Conservation (phyloP, 2,888 invertebrate genomes). For the Drosophila histrio region DNA sequence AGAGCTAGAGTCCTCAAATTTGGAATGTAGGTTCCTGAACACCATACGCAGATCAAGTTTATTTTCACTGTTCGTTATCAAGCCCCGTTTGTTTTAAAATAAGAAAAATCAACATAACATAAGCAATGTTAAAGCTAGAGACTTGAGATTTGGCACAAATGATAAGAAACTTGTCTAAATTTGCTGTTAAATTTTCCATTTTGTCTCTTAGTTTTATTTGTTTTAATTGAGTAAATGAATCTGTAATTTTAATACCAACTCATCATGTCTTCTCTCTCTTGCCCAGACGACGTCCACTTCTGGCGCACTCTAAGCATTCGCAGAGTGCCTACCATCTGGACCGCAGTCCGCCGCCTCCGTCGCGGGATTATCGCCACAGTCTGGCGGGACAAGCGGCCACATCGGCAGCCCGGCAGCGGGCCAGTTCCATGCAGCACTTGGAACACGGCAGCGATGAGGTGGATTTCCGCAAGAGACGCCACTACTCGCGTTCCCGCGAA, state of each 20-base stretch:
- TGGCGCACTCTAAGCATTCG: slow-evolving; percentile 81
- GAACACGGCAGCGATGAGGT: slow-evolving; percentile 82
- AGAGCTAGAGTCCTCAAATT: too few relatives aligned
- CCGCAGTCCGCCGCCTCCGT: slow-evolving; percentile 74
- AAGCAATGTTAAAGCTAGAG: too few relatives aligned
- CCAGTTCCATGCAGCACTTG: slow-evolving; percentile 83
- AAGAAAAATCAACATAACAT: too few relatives aligned
- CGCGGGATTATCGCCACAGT: slow-evolving; percentile 73
- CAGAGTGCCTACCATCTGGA: slow-evolving; percentile 84
- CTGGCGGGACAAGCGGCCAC: slow-evolving; percentile 50
- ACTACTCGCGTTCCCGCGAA: slow-evolving; percentile 84
- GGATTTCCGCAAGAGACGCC: slow-evolving; percentile 82
- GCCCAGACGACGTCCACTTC: slow-evolving; percentile 74
- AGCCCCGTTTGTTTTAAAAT: too few relatives aligned
- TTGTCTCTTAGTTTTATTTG: too few relatives aligned
- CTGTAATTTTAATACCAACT: background rate
- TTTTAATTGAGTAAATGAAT: too few relatives aligned
- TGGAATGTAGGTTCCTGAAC: too few relatives aligned
- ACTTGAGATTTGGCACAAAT: too few relatives aligned
- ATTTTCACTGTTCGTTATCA: too few relatives aligned
- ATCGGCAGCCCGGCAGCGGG: slow-evolving; percentile 65
- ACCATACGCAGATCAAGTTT: too few relatives aligned
- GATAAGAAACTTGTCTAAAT: too few relatives aligned
- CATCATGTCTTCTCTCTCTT: background rate
- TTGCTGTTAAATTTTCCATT: too few relatives aligned